A percentile compares a stretch with the other conserved stretches of the same genome.
Evolutionary conservation across 2,888 invertebrate genomes (phyloP).

Genomic region (Taphrorychus bicolor): DNA sequence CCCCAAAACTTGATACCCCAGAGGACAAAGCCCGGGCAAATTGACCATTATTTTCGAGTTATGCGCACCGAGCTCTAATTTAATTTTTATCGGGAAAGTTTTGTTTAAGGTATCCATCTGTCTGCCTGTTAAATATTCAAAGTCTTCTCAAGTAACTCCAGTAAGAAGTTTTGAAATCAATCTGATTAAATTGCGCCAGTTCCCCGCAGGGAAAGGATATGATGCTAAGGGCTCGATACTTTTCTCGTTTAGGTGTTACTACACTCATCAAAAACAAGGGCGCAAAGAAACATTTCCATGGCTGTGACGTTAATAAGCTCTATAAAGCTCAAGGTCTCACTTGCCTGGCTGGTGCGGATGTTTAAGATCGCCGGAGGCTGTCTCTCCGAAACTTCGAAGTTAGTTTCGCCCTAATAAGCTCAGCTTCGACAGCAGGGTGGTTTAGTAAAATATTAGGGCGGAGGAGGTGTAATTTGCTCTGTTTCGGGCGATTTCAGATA

Average conservation of each 20-base stretch:
- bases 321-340: slow-evolving; percentile 4
- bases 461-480: not conserved
- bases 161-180: not conserved
- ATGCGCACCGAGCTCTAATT: not conserved
- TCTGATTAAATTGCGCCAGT: not conserved
- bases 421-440: slow-evolving; percentile 30
- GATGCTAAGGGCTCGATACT: not conserved
- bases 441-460: not conserved
- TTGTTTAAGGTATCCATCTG: not conserved
- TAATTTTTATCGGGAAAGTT: slow-evolving; percentile 1
- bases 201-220: not conserved
- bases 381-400: not conserved
- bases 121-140: not conserved
- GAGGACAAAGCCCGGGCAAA: not conserved
- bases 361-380: slow-evolving; percentile 7
- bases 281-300: not conserved
- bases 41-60: slow-evolving; percentile 5
- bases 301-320: not conserved
- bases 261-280: not conserved
- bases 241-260: not conserved
- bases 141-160: too few relatives aligned
- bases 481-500: too few relatives aligned
- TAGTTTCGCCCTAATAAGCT: slow-evolving; percentile 30
- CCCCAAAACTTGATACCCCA: not conserved
- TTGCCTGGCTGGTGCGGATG: not conserved